These are phyloP conservation scores for Todiramphus chloris DNA, from an alignment of 2,113 vertebrate species.

Conservation along the genomic window DNA sequence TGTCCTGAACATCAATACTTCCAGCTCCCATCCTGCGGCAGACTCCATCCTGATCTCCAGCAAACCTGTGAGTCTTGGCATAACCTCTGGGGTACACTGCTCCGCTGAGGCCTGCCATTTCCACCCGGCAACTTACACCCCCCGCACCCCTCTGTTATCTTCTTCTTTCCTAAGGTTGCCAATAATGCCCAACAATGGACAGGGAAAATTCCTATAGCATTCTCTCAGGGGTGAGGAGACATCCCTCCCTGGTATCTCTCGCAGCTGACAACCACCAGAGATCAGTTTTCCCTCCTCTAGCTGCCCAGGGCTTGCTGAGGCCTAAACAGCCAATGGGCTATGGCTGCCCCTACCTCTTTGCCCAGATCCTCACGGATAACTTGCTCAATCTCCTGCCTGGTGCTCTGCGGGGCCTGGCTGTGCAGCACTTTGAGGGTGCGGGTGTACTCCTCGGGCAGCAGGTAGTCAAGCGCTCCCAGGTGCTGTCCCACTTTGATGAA, in stretches of 20 bases:
- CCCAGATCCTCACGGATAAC: constrained; percentile 94
- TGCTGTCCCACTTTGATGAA: constrained; percentile 99
- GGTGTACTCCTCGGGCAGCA: constrained; percentile 94
- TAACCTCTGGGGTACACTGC: background rate
- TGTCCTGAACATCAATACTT: background rate
- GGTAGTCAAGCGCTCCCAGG: constrained; percentile 92
- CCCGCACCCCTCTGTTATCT: background rate
- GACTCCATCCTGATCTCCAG: background rate
- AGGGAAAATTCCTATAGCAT: background rate
- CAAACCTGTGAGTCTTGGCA: background rate
- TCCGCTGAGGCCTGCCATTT: background rate
- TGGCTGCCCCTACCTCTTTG: constrained; percentile 81
- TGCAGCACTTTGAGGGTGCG: constrained; percentile 92
- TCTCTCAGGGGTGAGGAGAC: background rate
- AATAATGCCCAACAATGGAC: background rate
- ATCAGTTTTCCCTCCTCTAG: background rate
- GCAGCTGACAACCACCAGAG: background rate
- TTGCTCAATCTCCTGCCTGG: constrained; percentile 86
- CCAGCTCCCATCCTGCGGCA: background rate
- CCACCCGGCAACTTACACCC: background rate
- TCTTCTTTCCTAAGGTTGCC: background rate
- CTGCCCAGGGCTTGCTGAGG: background rate
- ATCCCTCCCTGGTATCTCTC: background rate
- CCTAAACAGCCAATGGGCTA: background rate
- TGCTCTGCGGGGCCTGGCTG: constrained; percentile 91